phyloP scores from a whole-genome alignment of 2,888 invertebrate genomes.

The Pristionchus exspectatus region DNA sequence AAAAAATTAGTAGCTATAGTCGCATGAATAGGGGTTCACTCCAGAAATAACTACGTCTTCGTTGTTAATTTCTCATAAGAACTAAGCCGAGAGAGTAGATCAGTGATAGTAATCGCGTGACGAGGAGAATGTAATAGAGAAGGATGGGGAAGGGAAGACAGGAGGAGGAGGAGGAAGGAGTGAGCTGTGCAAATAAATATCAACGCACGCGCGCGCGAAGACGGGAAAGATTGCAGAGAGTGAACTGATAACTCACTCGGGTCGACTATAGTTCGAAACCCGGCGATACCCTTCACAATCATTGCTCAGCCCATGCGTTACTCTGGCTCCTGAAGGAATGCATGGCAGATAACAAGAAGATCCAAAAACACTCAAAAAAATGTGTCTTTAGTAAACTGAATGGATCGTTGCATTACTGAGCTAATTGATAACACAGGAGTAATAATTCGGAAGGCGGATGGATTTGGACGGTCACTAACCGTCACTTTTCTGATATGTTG shows the following conservation, averaged over 20 bases:
- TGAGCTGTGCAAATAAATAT: constrained; percentile 51
- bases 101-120: constrained; percentile 26
- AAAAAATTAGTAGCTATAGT: too few species aligned
- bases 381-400: too few species aligned
- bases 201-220: background rate
- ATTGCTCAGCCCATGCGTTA: too few species aligned
- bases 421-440: too few species aligned
- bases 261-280: too few species aligned
- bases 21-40: background rate
- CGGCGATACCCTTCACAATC: background rate
- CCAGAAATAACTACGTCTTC: background rate
- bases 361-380: too few species aligned
- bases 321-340: too few species aligned
- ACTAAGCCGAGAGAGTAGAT: background rate
- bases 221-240: background rate
- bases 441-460: too few species aligned
- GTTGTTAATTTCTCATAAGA: background rate
- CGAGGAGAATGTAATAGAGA: constrained; percentile 25
- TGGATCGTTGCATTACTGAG: too few species aligned
- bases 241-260: constrained; percentile 10
- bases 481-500: too few species aligned
- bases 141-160: constrained; percentile 19
- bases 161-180: background rate
- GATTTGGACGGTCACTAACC: too few species aligned
- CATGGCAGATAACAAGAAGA: too few species aligned